Percentiles rank a stretch among this genome's conserved stretches.
These are phyloP conservation scores for Pyrgilauda ruficollis DNA, from an alignment of 2,113 vertebrate species.

Conservation along the genomic window DNA sequence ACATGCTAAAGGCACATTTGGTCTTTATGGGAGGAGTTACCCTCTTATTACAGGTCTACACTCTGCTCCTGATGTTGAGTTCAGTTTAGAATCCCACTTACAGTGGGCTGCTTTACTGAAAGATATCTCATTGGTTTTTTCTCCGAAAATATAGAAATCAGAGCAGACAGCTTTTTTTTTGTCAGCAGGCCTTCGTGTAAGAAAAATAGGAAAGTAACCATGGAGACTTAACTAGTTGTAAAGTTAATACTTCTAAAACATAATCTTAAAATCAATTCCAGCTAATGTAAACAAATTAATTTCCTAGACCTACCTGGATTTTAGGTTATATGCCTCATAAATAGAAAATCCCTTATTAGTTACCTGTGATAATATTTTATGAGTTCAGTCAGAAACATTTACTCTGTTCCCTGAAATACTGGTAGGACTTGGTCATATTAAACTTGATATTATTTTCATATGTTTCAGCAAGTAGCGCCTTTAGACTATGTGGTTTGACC, in stretches of 20 bases:
- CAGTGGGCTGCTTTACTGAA: background rate
- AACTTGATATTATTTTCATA: background rate
- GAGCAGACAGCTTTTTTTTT: background rate
- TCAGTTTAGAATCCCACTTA: background rate
- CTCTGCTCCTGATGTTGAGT: background rate
- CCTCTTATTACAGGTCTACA: background rate
- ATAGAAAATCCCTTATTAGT: background rate
- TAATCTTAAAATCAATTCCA: background rate
- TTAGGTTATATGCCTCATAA: background rate
- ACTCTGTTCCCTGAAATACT: background rate
- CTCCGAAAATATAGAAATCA: background rate
- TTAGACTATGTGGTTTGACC: background rate
- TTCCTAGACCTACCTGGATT: background rate
- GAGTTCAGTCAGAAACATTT: background rate
- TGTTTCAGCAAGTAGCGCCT: background rate
- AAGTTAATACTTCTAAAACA: background rate
- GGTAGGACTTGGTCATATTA: background rate
- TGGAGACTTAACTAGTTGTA: background rate
- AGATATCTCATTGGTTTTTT: background rate
- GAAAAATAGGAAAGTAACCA: background rate
- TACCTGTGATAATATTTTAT: background rate
- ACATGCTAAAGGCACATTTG: background rate
- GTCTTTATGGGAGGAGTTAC: background rate
- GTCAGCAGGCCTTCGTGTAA: background rate
- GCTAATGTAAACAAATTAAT: background rate